Evolutionary conservation across 1,140 invertebrate genomes (phyloP).

Genomic region (Atta colombica): DNA sequence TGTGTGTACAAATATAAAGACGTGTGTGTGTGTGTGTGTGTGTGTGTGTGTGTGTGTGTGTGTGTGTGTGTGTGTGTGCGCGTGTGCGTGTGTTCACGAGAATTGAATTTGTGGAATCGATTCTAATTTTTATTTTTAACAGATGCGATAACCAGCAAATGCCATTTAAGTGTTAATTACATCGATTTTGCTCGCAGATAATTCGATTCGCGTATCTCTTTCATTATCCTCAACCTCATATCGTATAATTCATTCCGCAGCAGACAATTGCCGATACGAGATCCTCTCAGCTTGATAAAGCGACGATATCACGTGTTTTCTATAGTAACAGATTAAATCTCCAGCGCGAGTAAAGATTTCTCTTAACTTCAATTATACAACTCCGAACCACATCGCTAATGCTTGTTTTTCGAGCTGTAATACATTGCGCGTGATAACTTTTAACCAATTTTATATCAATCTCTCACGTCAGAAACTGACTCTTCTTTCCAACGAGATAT

Average conservation of each 20-base stretch:
- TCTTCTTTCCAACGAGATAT: slow-evolving; percentile 13
- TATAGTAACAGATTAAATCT: slow-evolving; percentile 59
- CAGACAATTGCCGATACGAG: slow-evolving; percentile 60
- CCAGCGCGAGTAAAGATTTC: slow-evolving; percentile 50
- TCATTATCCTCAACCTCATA: slow-evolving; percentile 59
- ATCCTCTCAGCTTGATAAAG: slow-evolving; percentile 47
- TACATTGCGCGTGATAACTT: slow-evolving; percentile 45
- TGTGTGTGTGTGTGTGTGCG: too few species aligned
- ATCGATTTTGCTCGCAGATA: slow-evolving; percentile 61
- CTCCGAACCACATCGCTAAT: slow-evolving; percentile 21
- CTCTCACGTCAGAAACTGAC: slow-evolving; percentile 1
- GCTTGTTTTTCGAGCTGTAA: slow-evolving; percentile 39
- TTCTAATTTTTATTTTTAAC: slow-evolving; percentile 59
- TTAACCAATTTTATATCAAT: slow-evolving; percentile 49
- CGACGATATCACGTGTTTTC: slow-evolving; percentile 61
- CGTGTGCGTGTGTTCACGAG: too few species aligned
- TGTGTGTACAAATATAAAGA: too few species aligned
- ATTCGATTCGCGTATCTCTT: slow-evolving; percentile 54
- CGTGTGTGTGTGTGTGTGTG: too few species aligned
- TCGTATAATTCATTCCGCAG: slow-evolving; percentile 67
- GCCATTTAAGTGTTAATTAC: slow-evolving; percentile 70
- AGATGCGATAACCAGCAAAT: slow-evolving; percentile 63
- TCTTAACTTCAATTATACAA: slow-evolving; percentile 59
- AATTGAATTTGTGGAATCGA: slow-evolving; percentile 14
- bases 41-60: too few species aligned